Evolutionary conservation across 2,888 invertebrate genomes (phyloP).

Genomic region (Agrilus mali): DNA sequence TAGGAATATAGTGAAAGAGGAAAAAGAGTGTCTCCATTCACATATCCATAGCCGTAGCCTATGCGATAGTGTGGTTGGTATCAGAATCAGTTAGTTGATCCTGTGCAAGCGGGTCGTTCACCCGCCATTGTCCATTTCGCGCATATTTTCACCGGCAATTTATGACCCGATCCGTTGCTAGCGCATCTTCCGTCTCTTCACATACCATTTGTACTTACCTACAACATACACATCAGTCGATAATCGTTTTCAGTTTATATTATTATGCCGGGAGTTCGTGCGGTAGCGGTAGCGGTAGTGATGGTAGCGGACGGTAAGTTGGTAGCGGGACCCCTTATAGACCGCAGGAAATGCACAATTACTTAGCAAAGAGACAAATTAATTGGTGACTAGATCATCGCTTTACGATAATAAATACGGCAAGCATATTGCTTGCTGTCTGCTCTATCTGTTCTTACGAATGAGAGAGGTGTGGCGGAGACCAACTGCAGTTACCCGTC

Average conservation of each 20-base stretch:
- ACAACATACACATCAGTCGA: too few species aligned
- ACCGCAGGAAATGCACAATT: conserved; percentile 27
- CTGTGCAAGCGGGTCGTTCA: conserved; percentile 13
- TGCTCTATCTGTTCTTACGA: too few species aligned
- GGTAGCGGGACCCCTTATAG: too few species aligned
- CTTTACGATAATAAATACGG: conserved; percentile 26
- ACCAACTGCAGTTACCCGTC: too few species aligned
- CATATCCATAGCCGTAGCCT: too few species aligned
- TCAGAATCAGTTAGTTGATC: too few species aligned
- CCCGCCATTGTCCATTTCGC: conserved; percentile 10
- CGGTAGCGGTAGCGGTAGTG: conserved; percentile 7
- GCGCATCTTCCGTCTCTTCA: conserved; percentile 14
- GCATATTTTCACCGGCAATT: conserved; percentile 15
- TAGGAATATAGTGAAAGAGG: too few species aligned
- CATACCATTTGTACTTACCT: conserved; percentile 14
- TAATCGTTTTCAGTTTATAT: conserved; percentile 8
- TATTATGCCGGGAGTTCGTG: conserved; percentile 4
- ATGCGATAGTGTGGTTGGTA: too few species aligned
- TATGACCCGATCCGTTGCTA: conserved; percentile 18
- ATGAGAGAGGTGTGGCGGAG: too few species aligned
- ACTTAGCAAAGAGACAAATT: conserved; percentile 27
- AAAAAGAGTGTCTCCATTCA: too few species aligned
- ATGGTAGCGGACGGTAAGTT: too few species aligned
- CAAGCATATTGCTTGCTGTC: not conserved
- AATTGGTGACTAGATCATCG: conserved; percentile 29